Conservation (phyloP, 2,797 vertebrate species). For the Pangasius sanitwongsei region DNA sequence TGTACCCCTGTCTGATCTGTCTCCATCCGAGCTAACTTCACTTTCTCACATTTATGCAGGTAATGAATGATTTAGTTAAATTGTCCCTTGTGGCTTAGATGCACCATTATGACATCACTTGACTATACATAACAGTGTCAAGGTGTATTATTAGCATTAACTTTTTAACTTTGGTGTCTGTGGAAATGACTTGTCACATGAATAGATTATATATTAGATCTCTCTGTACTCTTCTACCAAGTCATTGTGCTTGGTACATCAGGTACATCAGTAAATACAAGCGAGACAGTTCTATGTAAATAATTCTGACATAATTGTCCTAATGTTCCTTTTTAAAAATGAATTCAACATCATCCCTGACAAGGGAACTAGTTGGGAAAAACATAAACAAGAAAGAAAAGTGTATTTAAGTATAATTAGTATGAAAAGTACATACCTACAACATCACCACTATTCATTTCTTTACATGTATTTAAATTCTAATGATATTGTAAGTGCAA, state of each 20-base stretch:
- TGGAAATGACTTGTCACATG: not conserved
- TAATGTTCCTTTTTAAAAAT: not conserved
- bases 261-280: not conserved
- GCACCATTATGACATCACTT: not conserved
- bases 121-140: not conserved
- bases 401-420: not conserved
- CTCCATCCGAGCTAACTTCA: not conserved
- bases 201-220: not conserved
- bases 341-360: not conserved
- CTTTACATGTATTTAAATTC: not conserved
- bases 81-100: not conserved
- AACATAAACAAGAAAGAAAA: not conserved
- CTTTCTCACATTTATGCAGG: not conserved
- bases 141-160: not conserved
- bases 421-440: not conserved
- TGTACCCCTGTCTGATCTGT: not conserved
- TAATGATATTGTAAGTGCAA: not conserved
- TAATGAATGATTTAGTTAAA: not conserved
- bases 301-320: not conserved
- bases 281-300: not conserved
- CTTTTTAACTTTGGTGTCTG: not conserved
- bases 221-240: not conserved
- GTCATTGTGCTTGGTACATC: not conserved
- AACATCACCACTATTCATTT: not conserved
- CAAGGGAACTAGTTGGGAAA: not conserved